phyloP scores from a whole-genome alignment of 2,888 invertebrate genomes.

The Aplocera efformata region DNA sequence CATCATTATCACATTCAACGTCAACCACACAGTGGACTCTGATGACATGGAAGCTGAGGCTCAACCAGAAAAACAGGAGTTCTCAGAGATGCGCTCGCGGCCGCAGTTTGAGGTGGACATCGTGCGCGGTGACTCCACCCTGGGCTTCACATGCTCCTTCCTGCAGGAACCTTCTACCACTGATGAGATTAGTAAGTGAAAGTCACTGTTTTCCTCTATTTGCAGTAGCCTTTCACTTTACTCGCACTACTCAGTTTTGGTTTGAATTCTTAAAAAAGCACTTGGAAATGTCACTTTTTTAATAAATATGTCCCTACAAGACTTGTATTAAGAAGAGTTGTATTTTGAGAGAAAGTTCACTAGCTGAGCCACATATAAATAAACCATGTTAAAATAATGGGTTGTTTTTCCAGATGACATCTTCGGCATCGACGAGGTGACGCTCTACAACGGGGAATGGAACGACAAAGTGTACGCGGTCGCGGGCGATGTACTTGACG shows the following conservation, averaged over 20 bases:
- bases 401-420: conserved; percentile 85
- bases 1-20: conserved; percentile 87
- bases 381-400: too few relatives aligned
- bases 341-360: too few relatives aligned
- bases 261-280: too few relatives aligned
- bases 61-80: conserved; percentile 84
- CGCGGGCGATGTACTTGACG: conserved; percentile 96
- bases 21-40: conserved; percentile 96
- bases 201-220: not conserved
- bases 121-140: conserved; percentile 85
- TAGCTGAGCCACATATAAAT: too few relatives aligned
- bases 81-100: conserved; percentile 92
- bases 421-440: conserved; percentile 96
- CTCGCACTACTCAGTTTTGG: too few relatives aligned
- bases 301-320: too few relatives aligned
- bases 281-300: too few relatives aligned
- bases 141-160: conserved; percentile 93
- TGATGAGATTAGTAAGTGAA: conserved; percentile 84
- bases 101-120: conserved; percentile 96
- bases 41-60: conserved; percentile 85
- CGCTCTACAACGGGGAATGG: conserved; percentile 93
- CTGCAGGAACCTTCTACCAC: conserved; percentile 83
- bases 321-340: too few relatives aligned
- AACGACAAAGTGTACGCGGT: conserved; percentile 93
- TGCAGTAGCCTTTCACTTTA: too few relatives aligned